Evolutionary conservation across 2,113 vertebrate genomes (phyloP), one percentile per base, ranked within the genome.

Genomic region (Sterna hirundo): DNA sequence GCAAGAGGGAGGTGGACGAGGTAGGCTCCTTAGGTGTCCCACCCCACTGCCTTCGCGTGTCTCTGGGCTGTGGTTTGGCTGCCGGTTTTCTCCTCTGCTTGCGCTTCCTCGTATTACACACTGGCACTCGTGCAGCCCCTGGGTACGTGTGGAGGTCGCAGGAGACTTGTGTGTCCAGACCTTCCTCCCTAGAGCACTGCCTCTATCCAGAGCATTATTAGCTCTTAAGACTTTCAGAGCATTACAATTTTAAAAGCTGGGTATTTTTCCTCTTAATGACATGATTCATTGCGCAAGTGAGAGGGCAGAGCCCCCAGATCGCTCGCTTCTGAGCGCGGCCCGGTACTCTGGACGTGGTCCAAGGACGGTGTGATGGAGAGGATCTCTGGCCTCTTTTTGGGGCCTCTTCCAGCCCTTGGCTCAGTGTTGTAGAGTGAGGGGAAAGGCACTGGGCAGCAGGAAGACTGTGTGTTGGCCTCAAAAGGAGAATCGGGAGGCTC

Each of bases 1-100:
- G 97, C 96, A 98, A 96, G 85, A 98, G 97, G 55, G 98, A 99
- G 54, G 98, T 98, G 36, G 99, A 99, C 0, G 99, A 99, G 99
- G 99, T 99, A 61, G 97, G 98, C 15, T 23, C 32, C 42, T 47
- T 3, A 12, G 34, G 21, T 14, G 27, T 66, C 29, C 25, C 36
- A 16, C 13, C 51, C 7, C 0, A 0, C 13, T 30, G 38, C 57
- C 2, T 12, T 58, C 4, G 0, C 0, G 0, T 14, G 44, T 44
- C 26, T 61, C 66, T 0, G 0, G 26, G 55, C 42, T 75, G 92
- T 36, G 30, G 14, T 36, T 77, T 60, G 27, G 10, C 8, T n/a
- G 1, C 36, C 20, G n/a, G 2, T 34, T 74, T 62, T 58, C 68
- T 90, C 18, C 22, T 75, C 57, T 1, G 1, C n/a, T 55, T 42